Evolutionary conservation across 2,113 vertebrate species (phyloP).

Genomic region (Lontra canadensis): DNA sequence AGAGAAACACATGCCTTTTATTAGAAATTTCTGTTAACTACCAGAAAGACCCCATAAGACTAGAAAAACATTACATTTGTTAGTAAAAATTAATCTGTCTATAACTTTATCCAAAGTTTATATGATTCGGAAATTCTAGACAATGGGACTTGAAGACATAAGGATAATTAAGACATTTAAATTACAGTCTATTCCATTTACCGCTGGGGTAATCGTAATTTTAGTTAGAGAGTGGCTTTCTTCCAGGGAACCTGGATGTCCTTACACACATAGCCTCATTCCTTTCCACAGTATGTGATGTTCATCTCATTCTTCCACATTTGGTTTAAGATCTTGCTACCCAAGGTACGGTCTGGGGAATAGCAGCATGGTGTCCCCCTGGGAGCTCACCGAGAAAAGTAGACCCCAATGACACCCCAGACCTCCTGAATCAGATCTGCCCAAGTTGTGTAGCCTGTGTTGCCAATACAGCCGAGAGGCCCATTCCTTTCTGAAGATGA

Average conservation of each 20-base stretch:
- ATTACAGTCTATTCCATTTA: background rate
- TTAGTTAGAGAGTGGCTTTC: background rate
- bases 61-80: background rate
- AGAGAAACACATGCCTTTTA: background rate
- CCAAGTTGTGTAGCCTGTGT: no score
- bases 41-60: background rate
- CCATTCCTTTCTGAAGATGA: accelerated
- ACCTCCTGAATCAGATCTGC: background rate
- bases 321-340: background rate
- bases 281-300: background rate
- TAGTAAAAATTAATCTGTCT: background rate
- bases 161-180: background rate
- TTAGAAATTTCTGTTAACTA: background rate
- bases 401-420: no score
- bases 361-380: background rate
- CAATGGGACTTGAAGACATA: background rate
- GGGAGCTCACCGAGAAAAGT: background rate
- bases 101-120: background rate
- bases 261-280: background rate
- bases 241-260: background rate
- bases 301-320: background rate
- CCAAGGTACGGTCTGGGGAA: background rate
- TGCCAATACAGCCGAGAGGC: background rate
- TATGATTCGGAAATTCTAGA: background rate
- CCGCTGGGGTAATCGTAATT: background rate